Conservation (phyloP, 2,113 vertebrate species). For the Tachysurus fulvidraco region DNA sequence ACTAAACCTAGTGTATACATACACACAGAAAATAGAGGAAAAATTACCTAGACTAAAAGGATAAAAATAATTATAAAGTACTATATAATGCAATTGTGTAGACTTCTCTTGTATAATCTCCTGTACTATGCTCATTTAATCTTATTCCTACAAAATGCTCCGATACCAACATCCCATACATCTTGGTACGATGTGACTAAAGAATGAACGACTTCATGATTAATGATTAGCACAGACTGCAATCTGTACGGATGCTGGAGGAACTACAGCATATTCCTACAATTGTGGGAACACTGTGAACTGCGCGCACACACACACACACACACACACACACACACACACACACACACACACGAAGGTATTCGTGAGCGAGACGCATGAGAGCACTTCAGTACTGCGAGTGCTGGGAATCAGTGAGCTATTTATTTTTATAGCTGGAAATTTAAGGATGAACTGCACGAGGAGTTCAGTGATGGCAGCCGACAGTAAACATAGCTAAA, state of each 20-base stretch:
- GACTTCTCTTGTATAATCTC: neutral
- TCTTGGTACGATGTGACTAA: neutral
- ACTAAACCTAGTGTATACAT: too few species aligned
- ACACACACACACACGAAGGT: neutral
- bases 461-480: neutral
- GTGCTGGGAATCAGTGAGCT: neutral
- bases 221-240: neutral
- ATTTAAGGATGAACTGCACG: neutral
- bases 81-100: too few species aligned
- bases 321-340: neutral
- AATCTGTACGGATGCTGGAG: neutral
- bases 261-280: neutral
- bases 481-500: neutral
- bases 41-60: too few species aligned
- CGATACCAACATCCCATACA: neutral
- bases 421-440: neutral
- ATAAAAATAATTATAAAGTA: too few species aligned
- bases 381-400: neutral
- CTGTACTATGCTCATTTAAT: neutral
- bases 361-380: neutral
- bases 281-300: neutral
- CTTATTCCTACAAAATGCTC: neutral
- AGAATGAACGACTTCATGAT: neutral
- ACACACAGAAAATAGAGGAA: neutral
- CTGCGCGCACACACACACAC: neutral